Conservation (phyloP, 2,888 invertebrate genomes). For the Lepetodrilus schrolli region DNA sequence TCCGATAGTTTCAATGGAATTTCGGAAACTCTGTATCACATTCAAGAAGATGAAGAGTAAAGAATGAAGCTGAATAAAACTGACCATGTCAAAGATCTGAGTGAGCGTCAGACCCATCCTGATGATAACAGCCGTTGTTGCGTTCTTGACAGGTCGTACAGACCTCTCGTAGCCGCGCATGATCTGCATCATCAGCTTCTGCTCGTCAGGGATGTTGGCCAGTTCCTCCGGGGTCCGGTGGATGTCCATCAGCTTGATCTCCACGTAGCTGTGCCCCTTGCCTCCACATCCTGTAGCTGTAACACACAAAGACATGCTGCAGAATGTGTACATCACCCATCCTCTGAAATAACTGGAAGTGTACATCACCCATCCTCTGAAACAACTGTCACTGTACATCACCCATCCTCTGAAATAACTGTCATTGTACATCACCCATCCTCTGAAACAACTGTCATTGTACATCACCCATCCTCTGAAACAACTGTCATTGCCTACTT, state of each 20-base stretch:
- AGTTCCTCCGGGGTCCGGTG: slow-evolving; percentile 32
- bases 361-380: too few species aligned
- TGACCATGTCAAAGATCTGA: slow-evolving; percentile 78
- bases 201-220: slow-evolving; percentile 70
- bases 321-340: too few species aligned
- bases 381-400: too few species aligned
- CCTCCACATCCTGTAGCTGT: slow-evolving; percentile 27
- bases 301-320: too few species aligned
- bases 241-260: slow-evolving; percentile 22
- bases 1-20: too few species aligned
- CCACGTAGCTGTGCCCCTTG: slow-evolving; percentile 33
- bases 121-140: slow-evolving; percentile 76
- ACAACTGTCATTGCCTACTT: too few species aligned
- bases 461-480: too few species aligned
- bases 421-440: too few species aligned
- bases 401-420: too few species aligned
- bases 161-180: slow-evolving; percentile 77
- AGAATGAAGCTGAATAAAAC: slow-evolving; percentile 37
- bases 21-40: too few species aligned
- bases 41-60: neutral
- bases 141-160: slow-evolving; percentile 78
- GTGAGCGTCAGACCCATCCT: slow-evolving; percentile 78
- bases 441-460: too few species aligned
- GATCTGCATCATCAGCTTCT: slow-evolving; percentile 76
- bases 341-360: too few species aligned